Evolutionary conservation across 2,888 invertebrate genomes (phyloP), one percentile per base, ranked within the genome.

Genomic region (Andrena minutula): DNA sequence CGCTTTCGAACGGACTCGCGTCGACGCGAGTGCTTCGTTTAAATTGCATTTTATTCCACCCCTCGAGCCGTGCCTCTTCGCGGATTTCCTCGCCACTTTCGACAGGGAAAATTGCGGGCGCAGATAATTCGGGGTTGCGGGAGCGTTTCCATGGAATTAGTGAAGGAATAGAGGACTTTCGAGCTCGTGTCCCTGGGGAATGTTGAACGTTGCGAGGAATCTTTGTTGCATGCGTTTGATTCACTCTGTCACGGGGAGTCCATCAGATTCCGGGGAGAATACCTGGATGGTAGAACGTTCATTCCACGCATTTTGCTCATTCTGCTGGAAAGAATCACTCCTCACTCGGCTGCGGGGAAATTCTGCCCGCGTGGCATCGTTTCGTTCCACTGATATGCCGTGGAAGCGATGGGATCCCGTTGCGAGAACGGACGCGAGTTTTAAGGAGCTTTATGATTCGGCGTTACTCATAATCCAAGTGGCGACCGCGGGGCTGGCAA

Each of bases 401-500:
- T 16, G 30, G 20, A 20, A 51, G 20, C 23, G 12, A 41, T 26
- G 64, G 2, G 64, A 41, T 41, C 41, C 12, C 47, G 28, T 64
- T 49, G 16, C 26, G 7, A 7, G 5, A 63, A 26, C 10, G 10
- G 3, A 41, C 41, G 2, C 20, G 1, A n/a, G n/a, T n/a, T n/a
- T n/a, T n/a, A n/a, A n/a, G 41, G 60, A 30, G 61, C 8, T 68
- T 75, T 56, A 56, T 12, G 47, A 66, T 49, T 12, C 32, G 12
- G 12, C 26, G 75, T 66, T 30, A 23, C 65, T 23, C 32, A 26
- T 47, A 61, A 75, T 75, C 61, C 51, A 63, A 61, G 61, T 4
- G 26, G 51, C 56, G 26, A 60, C 32, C 32, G 35, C 10, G 74
- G 23, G 41, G 35, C 30, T 28, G 41, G 26, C 47, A 72, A 80